Conservation (phyloP, 2,888 invertebrate genomes). For the Elegia similella region DNA sequence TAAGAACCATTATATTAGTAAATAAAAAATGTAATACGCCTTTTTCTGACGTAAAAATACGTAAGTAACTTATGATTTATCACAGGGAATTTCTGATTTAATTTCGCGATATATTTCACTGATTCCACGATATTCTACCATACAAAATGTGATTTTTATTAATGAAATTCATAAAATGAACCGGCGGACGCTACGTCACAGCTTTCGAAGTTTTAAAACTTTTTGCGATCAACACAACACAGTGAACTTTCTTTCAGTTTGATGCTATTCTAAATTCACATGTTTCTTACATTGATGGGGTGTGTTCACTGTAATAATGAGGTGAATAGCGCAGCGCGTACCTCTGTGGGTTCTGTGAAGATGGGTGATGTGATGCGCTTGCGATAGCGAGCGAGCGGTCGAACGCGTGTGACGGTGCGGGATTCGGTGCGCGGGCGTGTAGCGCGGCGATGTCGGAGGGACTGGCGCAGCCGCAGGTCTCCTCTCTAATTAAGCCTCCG, state of each 20-base stretch:
- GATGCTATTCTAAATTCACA: conserved; percentile 8
- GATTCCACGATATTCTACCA: background rate
- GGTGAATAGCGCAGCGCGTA: conserved; percentile 47
- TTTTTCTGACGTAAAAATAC: too few species aligned
- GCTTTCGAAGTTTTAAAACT: conserved; percentile 1
- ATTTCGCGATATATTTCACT: background rate
- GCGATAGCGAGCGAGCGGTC: conserved; percentile 25
- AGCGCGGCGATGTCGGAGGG: conserved; percentile 67
- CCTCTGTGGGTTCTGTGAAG: conserved; percentile 51
- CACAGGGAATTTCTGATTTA: too few species aligned
- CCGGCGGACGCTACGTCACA: conserved; percentile 3
- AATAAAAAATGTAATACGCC: too few species aligned
- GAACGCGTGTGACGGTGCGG: conserved; percentile 34
- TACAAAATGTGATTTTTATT: background rate
- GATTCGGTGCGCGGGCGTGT: conserved; percentile 43
- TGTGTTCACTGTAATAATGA: conserved; percentile 22
- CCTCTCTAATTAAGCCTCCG: conserved; percentile 81
- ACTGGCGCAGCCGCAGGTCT: conserved; percentile 72
- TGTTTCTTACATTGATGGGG: conserved; percentile 5
- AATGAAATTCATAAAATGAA: background rate
- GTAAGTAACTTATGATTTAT: too few species aligned
- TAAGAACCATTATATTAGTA: too few species aligned
- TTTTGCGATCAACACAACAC: conserved; percentile 11
- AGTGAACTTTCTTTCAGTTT: background rate
- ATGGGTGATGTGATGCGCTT: conserved; percentile 33